A percentile compares a stretch with the other conserved stretches of the same genome.
Evolutionary conservation across 2,797 vertebrate genomes (phyloP).

Genomic region (Sternotherus odoratus): DNA sequence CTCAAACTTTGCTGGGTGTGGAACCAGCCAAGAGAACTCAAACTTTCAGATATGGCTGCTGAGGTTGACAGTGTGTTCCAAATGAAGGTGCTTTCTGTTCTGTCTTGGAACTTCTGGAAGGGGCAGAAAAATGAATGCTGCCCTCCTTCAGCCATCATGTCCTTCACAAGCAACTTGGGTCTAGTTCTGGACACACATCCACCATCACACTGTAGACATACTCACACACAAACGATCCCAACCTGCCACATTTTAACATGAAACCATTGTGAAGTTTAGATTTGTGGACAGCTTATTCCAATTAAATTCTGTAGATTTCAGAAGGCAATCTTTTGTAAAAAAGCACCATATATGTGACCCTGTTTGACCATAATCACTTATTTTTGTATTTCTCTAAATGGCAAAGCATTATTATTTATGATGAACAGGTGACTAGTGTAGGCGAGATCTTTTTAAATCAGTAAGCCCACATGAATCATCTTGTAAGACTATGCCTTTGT

Average conservation of each 20-base stretch:
- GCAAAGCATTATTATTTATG: neutral
- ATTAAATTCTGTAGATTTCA: neutral
- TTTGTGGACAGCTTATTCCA: neutral
- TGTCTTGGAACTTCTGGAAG: neutral
- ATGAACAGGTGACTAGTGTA: neutral
- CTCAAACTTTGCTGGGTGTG: too few relatives aligned
- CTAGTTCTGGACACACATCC: neutral
- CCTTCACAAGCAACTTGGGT: neutral
- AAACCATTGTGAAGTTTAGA: neutral
- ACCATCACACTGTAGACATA: neutral
- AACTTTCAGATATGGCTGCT: neutral
- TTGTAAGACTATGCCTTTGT: neutral
- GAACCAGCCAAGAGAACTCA: too few relatives aligned
- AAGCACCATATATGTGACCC: neutral
- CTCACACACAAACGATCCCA: neutral
- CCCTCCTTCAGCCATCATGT: neutral
- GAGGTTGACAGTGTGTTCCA: neutral
- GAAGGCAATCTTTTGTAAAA: neutral
- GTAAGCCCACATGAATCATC: neutral
- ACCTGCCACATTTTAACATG: neutral
- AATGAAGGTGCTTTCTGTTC: neutral
- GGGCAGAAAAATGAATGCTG: rapidly evolving
- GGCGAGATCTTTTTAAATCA: neutral
- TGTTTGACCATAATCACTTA: neutral
- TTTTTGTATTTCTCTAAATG: neutral